phyloP scores from a whole-genome alignment of 2,113 vertebrate genomes.

The Thunnus thynnus region DNA sequence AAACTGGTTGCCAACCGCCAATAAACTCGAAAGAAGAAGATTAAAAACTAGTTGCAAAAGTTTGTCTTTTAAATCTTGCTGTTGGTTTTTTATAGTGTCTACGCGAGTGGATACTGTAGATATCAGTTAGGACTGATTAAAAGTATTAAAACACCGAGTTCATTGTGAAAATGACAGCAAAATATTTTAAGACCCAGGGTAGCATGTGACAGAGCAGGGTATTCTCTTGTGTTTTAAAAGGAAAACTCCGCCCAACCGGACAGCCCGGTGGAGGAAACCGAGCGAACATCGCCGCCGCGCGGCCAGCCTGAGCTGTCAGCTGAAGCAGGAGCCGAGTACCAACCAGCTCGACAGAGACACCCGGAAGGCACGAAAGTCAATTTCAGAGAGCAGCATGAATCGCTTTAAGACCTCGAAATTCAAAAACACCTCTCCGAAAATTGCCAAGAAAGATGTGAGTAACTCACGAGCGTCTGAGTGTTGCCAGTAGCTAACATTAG shows the following conservation, averaged over 20 bases:
- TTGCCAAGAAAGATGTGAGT: slow-evolving; percentile 91
- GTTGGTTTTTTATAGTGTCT: neutral
- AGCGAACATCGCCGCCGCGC: slow-evolving; percentile 24
- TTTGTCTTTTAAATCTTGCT: neutral
- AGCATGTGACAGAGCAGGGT: neutral
- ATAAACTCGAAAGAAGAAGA: too few relatives aligned
- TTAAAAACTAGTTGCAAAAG: neutral
- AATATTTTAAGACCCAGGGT: slow-evolving; percentile 18
- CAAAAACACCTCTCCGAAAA: slow-evolving; percentile 91
- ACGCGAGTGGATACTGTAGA: too few relatives aligned
- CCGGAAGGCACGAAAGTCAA: slow-evolving; percentile 83
- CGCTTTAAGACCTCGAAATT: slow-evolving; percentile 94
- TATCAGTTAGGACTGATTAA: neutral
- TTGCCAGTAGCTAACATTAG: slow-evolving; percentile 41
- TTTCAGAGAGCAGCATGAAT: slow-evolving; percentile 87
- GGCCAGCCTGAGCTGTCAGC: slow-evolving; percentile 71
- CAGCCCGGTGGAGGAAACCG: slow-evolving; percentile 20
- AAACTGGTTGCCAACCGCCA: too few relatives aligned
- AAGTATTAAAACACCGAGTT: neutral
- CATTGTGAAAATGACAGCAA: neutral
- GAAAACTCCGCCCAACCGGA: slow-evolving; percentile 24
- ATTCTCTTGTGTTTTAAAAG: neutral
- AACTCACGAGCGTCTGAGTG: neutral
- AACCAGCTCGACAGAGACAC: slow-evolving; percentile 77
- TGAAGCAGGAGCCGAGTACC: slow-evolving; percentile 48